Percentiles rank a stretch among this genome's conserved stretches.
Evolutionary conservation across 2,797 vertebrate species (phyloP).

Genomic region (Chiroxiphia lanceolata): DNA sequence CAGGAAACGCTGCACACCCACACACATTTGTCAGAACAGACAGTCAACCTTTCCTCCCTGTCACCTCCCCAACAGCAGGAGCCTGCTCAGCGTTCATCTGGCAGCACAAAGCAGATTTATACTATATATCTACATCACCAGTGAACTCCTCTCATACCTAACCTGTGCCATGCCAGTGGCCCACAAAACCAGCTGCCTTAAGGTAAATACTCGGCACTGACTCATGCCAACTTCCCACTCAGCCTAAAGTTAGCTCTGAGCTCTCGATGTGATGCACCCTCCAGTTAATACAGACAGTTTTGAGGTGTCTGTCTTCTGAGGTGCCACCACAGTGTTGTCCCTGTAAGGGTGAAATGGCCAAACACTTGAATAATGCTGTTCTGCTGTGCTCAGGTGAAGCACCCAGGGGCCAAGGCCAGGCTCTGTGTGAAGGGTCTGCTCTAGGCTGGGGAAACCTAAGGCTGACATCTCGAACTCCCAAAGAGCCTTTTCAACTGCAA

Average conservation of each 20-base stretch:
- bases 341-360: neutral
- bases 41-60: conserved; percentile 28
- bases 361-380: neutral
- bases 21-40: conserved; percentile 14
- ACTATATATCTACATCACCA: neutral
- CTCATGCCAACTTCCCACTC: neutral
- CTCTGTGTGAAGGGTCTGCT: neutral
- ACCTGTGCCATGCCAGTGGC: neutral
- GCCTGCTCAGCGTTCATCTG: neutral
- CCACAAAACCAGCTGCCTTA: neutral
- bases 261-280: neutral
- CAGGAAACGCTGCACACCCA: conserved; percentile 23
- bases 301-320: neutral
- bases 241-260: neutral
- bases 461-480: neutral
- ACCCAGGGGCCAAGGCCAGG: fast-evolving
- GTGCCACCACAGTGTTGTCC: neutral
- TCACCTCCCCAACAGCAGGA: conserved; percentile 5
- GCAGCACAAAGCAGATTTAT: conserved; percentile 8
- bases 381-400: neutral
- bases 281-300: neutral
- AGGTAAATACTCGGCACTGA: fast-evolving
- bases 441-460: neutral
- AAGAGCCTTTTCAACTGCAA: neutral
- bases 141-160: neutral